Base-by-base conservation (phyloP, 2,797 vertebrate genomes). In the Helostoma temminkii region DNA sequence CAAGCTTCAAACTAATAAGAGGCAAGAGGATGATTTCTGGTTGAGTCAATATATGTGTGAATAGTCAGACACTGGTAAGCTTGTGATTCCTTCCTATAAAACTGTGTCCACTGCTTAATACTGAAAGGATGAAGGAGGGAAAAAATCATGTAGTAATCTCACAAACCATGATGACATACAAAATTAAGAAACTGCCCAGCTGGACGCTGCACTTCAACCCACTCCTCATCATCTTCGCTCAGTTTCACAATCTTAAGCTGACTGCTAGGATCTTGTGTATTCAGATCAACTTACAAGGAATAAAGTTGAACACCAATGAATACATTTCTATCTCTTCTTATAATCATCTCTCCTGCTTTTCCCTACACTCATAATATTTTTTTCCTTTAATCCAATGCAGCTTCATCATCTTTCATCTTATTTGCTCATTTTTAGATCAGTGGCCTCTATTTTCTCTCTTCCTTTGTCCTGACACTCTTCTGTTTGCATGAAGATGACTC, bases 211-310 rank as follows among this genome's bases (percentile, higher is more conserved):
- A 7, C 47, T 55, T 57, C 69, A 12, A 28, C 54, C 54, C 65
- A 34, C 50, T 67, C n/a, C n/a, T 25, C 34, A 5, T 65, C 74
- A 48, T 26, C 39, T 74, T 72, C 36, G 52, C 60, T 69, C 63
- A 24, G 46, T 28, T 58, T 69, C 42, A 66, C 55, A 21, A 59
- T 55, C 49, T 2, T 0, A 4, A 34, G 69, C 65, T 2, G 59
- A 53, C 49, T 10, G 2, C 26, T 4, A 64, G 56, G 47, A 70
- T 10, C 21, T 61, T 28, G 1, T 1, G 66, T 37, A n/a, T 53
- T 37, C 14, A n/a, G n/a, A n/a, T n/a, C n/a, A 2, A 15, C 36
- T 12, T 37, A 12, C 36, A 37, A 37, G 36, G 11, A 14, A 37
- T 16, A 37, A 37, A 5, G 12, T 18, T 47, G 24, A 9, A 58